Conservation (phyloP, 2,797 vertebrate genomes). For the Ciconia nigra region DNA sequence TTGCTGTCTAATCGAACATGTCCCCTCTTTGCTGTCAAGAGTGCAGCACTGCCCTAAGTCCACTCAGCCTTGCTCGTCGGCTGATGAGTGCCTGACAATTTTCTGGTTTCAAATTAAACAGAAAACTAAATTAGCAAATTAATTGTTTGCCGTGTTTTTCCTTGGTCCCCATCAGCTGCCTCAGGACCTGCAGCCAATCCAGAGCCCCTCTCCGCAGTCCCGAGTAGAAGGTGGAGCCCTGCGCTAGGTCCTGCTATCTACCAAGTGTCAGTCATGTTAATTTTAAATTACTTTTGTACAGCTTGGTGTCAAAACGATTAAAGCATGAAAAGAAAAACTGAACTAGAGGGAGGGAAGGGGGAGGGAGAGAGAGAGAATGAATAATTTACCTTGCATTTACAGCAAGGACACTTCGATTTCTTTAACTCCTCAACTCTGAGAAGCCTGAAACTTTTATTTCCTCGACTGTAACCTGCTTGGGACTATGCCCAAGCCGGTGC, state of each 20-base stretch:
- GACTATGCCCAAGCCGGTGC: not conserved
- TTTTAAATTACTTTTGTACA: slow-evolving; percentile 92
- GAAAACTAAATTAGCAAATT: slow-evolving; percentile 91
- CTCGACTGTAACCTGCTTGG: not conserved
- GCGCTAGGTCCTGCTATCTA: slow-evolving; percentile 67
- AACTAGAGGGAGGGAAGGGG: slow-evolving; percentile 64
- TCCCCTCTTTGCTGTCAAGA: slow-evolving; percentile 20
- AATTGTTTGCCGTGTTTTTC: slow-evolving; percentile 89
- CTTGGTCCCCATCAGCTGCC: slow-evolving; percentile 84
- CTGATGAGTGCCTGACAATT: slow-evolving; percentile 81
- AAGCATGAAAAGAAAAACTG: slow-evolving; percentile 81
- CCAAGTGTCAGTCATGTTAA: slow-evolving; percentile 92
- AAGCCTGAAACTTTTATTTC: slow-evolving; percentile 9
- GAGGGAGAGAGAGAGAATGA: slow-evolving; percentile 39
- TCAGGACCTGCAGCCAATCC: slow-evolving; percentile 77
- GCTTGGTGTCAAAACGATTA: slow-evolving; percentile 92
- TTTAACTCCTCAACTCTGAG: not conserved
- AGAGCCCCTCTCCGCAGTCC: slow-evolving; percentile 28
- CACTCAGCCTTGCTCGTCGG: slow-evolving; percentile 48
- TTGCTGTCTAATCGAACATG: not conserved
- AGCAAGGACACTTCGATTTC: slow-evolving; percentile 63
- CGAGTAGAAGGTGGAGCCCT: slow-evolving; percentile 69
- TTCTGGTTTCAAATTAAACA: slow-evolving; percentile 92
- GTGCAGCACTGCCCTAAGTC: slow-evolving; percentile 3
- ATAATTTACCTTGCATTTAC: slow-evolving; percentile 68